Conservation (phyloP, 2,113 vertebrate species). For the Dromaius novaehollandiae region DNA sequence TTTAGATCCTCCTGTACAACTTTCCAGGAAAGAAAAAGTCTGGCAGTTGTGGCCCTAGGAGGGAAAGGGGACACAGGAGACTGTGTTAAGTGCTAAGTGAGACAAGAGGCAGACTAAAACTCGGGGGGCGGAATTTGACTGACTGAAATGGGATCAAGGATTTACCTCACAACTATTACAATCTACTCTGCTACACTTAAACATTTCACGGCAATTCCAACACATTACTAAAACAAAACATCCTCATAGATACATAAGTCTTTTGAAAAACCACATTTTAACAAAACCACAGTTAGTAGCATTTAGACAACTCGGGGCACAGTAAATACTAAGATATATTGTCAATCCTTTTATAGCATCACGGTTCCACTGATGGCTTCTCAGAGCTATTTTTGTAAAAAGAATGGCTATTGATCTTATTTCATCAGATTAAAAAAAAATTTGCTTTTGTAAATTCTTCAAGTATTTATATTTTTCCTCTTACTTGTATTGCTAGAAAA, state of each 20-base stretch:
- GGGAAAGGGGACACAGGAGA: background rate
- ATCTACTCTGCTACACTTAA: background rate
- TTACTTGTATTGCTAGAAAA: background rate
- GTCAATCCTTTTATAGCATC: background rate
- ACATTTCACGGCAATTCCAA: background rate
- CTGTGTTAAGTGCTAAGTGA: accelerated
- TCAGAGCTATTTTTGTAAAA: background rate
- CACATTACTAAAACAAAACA: background rate
- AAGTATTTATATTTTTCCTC: background rate
- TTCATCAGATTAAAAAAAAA: background rate
- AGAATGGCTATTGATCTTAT: background rate
- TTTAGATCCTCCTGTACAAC: background rate
- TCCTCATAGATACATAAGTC: accelerated
- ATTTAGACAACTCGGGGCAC: background rate
- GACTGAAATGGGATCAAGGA: background rate
- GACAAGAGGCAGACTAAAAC: background rate
- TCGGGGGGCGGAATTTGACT: background rate
- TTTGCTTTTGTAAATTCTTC: background rate
- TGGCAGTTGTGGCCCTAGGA: background rate
- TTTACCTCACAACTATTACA: background rate
- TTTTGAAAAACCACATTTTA: background rate
- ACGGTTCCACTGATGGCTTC: background rate
- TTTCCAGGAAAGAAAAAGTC: background rate
- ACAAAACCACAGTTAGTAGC: background rate
- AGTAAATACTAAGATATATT: background rate